phyloP scores from a whole-genome alignment of 2,797 vertebrate genomes.

The Gouania willdenowi region DNA sequence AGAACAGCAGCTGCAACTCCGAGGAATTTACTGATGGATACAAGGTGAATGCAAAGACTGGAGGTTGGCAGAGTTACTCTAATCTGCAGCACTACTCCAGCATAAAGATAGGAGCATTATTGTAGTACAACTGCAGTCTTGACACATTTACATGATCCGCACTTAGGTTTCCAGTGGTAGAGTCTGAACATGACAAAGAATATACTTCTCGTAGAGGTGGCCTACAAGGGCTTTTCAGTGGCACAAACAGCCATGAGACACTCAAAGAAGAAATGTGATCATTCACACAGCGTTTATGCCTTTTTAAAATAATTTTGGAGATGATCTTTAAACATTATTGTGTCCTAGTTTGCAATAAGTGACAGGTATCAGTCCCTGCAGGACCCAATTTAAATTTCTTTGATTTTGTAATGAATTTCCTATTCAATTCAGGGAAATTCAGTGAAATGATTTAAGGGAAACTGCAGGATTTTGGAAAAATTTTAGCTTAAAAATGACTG shows the following conservation, averaged over 20 bases:
- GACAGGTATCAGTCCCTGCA: too few relatives aligned
- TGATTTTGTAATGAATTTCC: too few relatives aligned
- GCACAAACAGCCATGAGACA: conserved; percentile 5
- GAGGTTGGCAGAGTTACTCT: conserved; percentile 73
- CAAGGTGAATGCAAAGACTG: conserved; percentile 47
- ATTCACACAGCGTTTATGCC: conserved; percentile 21
- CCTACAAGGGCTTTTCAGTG: conserved; percentile 50
- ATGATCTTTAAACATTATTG: too few relatives aligned
- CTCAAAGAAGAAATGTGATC: not conserved
- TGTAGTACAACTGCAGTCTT: conserved; percentile 53
- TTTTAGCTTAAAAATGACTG: too few relatives aligned
- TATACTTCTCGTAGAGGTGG: conserved; percentile 61
- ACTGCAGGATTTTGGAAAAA: too few relatives aligned
- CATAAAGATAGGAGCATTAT: conserved; percentile 93
- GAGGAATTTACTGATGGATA: conserved; percentile 64
- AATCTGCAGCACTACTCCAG: conserved; percentile 88
- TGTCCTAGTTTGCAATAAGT: too few relatives aligned
- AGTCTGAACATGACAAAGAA: conserved; percentile 68
- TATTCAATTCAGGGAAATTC: too few relatives aligned
- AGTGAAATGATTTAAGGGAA: too few relatives aligned
- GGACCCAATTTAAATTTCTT: too few relatives aligned
- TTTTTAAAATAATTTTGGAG: not conserved
- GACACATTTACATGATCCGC: conserved; percentile 76
- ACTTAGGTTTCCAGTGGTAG: conserved; percentile 70
- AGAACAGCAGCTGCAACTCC: conserved; percentile 53